Evolutionary conservation across 2,888 invertebrate species (phyloP), one percentile per base, ranked within the genome.

Genomic region (Leptarthrus brevirostris): DNA sequence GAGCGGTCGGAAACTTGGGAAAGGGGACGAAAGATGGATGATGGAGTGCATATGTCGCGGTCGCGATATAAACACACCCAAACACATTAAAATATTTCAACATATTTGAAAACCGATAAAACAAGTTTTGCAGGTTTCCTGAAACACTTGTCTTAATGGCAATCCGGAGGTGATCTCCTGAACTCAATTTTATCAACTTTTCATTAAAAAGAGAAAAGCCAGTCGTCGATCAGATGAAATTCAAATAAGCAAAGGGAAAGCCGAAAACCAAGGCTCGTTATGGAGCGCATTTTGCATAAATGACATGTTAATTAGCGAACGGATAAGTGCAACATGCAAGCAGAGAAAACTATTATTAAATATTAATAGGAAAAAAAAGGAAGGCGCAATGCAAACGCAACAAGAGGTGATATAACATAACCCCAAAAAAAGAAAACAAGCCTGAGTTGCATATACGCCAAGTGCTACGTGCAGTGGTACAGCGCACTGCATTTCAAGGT

Each of bases 81-180:
- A 61, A 34, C 10, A 56, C 24, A 14, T 56, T 12, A 56, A 56
- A 30, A 30, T 10, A 54, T 54, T 56, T 61, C 61, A 36, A 40
- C 36, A 61, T 40, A 61, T 14, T 5, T 58, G 36, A 54, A n/a
- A 56, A 56, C 56, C 40, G 61, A 61, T 70, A 52, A 52, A 49
- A 70, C 69, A 70, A 70, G 69, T 70, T 70, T 34, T 34, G 36
- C 69, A 30, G 52, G 69, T 70, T 70, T 70, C 69, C 69, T 70
- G 69, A 70, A 70, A 70, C 69, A 70, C 69, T 70, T 70, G 69
- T 70, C 69, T 70, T 34, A 26, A 70, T 70, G 52, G 18, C 40
- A 36, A 36, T 61, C 61, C 61, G 22, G 40, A 40, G 61, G 61
- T 61, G 61, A 61, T 61, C 61, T 36, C 61, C 61, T 36, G 61